Evolutionary conservation across 2,888 invertebrate genomes (phyloP).

Genomic region (Gari tellinella): DNA sequence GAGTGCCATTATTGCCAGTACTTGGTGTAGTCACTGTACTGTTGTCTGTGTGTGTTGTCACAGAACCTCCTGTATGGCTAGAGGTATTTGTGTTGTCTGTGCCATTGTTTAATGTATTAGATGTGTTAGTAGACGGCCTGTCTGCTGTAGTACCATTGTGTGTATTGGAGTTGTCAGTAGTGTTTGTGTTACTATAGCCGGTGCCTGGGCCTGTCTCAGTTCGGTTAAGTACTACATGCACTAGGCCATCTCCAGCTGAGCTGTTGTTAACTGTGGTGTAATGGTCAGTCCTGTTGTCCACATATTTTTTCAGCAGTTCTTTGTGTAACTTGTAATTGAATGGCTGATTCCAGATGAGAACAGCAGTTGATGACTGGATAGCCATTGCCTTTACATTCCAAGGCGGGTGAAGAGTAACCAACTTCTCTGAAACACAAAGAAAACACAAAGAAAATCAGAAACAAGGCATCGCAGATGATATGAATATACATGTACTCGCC

Average conservation of each 20-base stretch:
- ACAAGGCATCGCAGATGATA: too few relatives aligned
- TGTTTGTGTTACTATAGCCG: neutral
- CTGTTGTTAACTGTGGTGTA: neutral
- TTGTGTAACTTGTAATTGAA: constrained; percentile 47
- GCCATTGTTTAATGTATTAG: constrained; percentile 1
- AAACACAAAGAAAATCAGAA: too few relatives aligned
- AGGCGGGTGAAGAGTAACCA: constrained; percentile 64
- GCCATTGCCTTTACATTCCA: constrained; percentile 60
- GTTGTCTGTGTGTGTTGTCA: neutral
- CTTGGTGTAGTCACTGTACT: constrained; percentile 1
- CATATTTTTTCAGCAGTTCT: neutral
- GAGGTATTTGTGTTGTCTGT: neutral
- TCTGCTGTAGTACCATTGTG: neutral
- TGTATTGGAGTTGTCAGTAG: neutral
- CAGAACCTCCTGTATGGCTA: constrained; percentile 1
- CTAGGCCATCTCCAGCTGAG: neutral
- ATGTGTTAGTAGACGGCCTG: neutral
- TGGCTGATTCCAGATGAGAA: constrained; percentile 68
- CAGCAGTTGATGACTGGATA: constrained; percentile 38
- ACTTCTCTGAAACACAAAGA: constrained; percentile 38
- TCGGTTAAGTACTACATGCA: neutral
- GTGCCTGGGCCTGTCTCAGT: constrained; percentile 1
- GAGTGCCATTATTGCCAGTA: neutral
- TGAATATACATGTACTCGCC: too few relatives aligned
- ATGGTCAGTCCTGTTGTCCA: neutral